A percentile compares a stretch with the other conserved stretches of the same genome.
These are phyloP conservation scores for Tuta absoluta DNA, from an alignment of 2,888 invertebrate genomes.

Conservation along the genomic window DNA sequence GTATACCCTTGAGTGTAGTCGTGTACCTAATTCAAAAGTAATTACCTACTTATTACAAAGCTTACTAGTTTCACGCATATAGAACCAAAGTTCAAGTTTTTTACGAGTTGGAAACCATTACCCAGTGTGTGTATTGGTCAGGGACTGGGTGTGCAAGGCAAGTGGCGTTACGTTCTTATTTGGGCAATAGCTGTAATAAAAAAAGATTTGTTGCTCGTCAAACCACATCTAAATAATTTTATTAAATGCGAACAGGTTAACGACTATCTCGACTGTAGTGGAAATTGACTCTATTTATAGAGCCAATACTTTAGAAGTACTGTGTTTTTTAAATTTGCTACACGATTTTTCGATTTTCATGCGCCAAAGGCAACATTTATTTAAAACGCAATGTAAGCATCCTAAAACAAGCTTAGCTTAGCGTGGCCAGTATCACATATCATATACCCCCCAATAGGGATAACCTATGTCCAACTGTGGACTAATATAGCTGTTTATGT, in stretches of 20 bases:
- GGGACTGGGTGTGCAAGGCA: background rate
- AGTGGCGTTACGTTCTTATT: conserved; percentile 15
- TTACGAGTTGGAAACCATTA: background rate
- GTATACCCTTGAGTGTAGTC: background rate
- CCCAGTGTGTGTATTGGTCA: too few species aligned
- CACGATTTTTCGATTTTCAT: too few species aligned
- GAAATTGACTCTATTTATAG: conserved; percentile 20
- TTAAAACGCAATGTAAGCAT: too few species aligned
- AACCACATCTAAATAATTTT: conserved; percentile 13
- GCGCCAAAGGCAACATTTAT: background rate
- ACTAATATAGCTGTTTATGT: too few species aligned
- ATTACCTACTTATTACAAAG: background rate
- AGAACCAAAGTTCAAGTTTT: conserved; percentile 11
- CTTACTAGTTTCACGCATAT: background rate
- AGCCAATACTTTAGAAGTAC: conserved; percentile 2
- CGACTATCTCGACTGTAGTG: conserved; percentile 15
- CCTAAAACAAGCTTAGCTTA: too few species aligned
- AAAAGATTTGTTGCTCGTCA: conserved; percentile 28
- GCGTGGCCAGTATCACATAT: too few species aligned
- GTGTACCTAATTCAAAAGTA: background rate
- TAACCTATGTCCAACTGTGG: too few species aligned
- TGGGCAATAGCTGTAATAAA: conserved; percentile 24
- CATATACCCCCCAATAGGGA: too few species aligned
- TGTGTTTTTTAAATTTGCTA: background rate
- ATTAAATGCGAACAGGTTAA: conserved; percentile 21